Conservation (phyloP, 2,888 invertebrate species). For the Dolomedes plantarius region DNA sequence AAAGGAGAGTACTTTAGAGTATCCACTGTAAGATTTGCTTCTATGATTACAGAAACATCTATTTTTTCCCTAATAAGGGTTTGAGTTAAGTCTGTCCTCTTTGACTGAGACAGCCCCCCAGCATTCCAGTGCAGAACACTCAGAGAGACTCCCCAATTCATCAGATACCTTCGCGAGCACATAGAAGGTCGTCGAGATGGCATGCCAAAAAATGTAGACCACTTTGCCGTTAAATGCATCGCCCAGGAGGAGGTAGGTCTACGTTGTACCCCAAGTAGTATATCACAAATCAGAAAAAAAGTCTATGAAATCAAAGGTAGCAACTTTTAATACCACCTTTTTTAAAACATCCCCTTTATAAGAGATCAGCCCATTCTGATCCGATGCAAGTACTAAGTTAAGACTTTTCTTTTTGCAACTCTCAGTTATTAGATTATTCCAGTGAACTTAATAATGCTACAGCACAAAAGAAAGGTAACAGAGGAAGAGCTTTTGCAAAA, state of each 20-base stretch:
- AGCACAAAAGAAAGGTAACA: too few relatives aligned
- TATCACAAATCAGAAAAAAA: too few relatives aligned
- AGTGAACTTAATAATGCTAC: too few relatives aligned
- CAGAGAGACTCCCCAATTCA: background rate
- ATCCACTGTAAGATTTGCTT: conserved; percentile 11
- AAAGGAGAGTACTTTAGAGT: conserved; percentile 12
- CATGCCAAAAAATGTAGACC: conserved; percentile 16
- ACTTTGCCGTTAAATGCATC: background rate
- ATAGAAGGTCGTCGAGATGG: background rate
- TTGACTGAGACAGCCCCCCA: conserved; percentile 18
- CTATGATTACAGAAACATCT: conserved; percentile 29
- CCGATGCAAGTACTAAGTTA: too few relatives aligned
- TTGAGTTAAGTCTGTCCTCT: background rate
- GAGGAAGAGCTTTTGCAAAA: too few relatives aligned
- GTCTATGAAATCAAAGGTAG: too few relatives aligned
- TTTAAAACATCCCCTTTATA: too few relatives aligned
- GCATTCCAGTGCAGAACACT: conserved; percentile 3
- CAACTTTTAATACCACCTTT: too few relatives aligned
- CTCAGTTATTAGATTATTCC: too few relatives aligned
- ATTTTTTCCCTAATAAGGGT: background rate
- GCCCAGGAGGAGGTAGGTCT: conserved; percentile 8
- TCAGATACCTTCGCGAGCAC: too few relatives aligned
- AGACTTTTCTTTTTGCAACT: too few relatives aligned
- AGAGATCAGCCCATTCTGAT: too few relatives aligned
- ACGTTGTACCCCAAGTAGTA: conserved; percentile 19